These are phyloP conservation scores for Penaeus monodon DNA, from an alignment of 2,888 invertebrate species.

Conservation along the genomic window DNA sequence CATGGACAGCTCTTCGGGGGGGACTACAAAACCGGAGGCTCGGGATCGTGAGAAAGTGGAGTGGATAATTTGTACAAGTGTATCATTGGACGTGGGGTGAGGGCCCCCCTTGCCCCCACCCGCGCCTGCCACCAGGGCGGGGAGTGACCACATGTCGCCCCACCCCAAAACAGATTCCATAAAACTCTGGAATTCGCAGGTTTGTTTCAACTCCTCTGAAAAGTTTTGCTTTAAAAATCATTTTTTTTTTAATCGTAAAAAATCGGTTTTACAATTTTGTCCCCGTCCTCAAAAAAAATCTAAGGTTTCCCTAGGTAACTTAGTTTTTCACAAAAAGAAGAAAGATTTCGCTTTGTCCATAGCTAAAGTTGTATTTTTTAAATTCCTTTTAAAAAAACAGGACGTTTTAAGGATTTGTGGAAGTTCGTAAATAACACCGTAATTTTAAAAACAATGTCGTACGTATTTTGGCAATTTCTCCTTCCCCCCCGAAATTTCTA, in stretches of 20 bases:
- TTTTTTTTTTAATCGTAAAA: too few species aligned
- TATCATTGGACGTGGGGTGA: conserved; percentile 17
- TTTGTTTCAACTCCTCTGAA: conserved; percentile 61
- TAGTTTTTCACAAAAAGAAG: too few species aligned
- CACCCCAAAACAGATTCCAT: conserved; percentile 63
- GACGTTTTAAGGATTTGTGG: background rate
- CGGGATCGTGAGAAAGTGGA: conserved; percentile 16
- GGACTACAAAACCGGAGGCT: background rate
- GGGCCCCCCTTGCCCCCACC: conserved; percentile 23
- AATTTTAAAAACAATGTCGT: too few species aligned
- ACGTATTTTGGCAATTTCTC: too few species aligned
- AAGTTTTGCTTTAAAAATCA: conserved; percentile 25
- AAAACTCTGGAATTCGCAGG: conserved; percentile 63
- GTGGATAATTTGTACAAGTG: conserved; percentile 39
- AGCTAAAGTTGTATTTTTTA: too few species aligned
- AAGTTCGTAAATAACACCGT: background rate
- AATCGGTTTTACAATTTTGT: too few species aligned
- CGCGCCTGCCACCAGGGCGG: conserved; percentile 52
- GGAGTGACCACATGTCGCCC: conserved; percentile 64
- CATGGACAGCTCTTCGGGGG: conserved; percentile 10
- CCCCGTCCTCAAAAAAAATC: too few species aligned
- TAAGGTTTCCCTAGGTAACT: too few species aligned
- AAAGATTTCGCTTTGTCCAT: too few species aligned
- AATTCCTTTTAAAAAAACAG: too few species aligned
- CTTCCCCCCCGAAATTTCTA: too few species aligned